These are phyloP conservation scores for Synanceia verrucosa DNA, from an alignment of 2,797 vertebrate species.

Conservation along the genomic window DNA sequence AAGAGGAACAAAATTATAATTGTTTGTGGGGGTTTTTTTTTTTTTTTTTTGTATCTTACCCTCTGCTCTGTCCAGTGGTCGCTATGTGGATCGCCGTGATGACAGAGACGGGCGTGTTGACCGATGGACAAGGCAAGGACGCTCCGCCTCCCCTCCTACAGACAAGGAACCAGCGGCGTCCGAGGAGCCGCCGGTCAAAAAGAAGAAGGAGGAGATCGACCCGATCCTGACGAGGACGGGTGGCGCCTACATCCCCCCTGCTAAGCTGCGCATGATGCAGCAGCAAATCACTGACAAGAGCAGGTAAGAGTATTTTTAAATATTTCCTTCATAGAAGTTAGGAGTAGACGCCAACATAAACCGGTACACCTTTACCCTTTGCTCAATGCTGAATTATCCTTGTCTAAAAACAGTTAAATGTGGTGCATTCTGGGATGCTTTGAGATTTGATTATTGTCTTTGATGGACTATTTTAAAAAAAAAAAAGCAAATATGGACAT, in stretches of 20 bases:
- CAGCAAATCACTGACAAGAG: constrained; percentile 98
- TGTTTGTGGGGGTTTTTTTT: fast-evolving
- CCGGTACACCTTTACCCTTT: background rate
- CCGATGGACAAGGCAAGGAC: constrained; percentile 76
- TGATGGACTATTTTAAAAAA: background rate
- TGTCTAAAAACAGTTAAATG: background rate
- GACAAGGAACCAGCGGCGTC: constrained; percentile 62
- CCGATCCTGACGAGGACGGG: constrained; percentile 95
- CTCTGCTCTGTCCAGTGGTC: constrained; percentile 51
- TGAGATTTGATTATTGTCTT: background rate
- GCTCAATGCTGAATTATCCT: background rate
- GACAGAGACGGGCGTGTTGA: constrained; percentile 63
- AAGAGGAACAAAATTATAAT: background rate
- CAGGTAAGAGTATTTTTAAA: constrained; percentile 76
- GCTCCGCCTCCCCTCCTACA: constrained; percentile 79
- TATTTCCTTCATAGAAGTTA: background rate
- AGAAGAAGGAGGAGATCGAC: constrained; percentile 94
- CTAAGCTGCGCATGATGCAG: constrained; percentile 97
- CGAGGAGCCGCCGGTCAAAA: constrained; percentile 87
- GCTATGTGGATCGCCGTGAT: constrained; percentile 60
- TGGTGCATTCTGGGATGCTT: background rate
- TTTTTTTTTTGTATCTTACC: background rate
- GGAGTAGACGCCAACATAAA: background rate
- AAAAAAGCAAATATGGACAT: background rate
- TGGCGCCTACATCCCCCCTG: constrained; percentile 96